Evolutionary conservation across 2,797 vertebrate species (phyloP).

Genomic region (Australoheros facetus): DNA sequence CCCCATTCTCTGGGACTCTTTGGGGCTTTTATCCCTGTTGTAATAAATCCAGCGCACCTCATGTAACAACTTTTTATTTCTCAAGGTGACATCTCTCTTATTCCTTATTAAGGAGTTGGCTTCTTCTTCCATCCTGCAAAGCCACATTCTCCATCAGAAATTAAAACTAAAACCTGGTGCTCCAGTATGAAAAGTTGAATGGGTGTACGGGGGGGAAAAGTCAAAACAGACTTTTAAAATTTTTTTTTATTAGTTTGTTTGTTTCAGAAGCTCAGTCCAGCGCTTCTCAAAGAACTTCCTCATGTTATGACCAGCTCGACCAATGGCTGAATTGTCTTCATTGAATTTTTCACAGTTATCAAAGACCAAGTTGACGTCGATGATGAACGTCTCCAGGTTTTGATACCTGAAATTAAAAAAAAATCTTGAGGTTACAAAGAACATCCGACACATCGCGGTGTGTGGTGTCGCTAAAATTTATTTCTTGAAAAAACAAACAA

Average conservation of each 20-base stretch:
- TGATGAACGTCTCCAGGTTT: slow-evolving; percentile 95
- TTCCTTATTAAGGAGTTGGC: slow-evolving; percentile 61
- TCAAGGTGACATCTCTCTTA: slow-evolving; percentile 59
- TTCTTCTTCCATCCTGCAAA: slow-evolving; percentile 60
- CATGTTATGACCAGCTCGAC: slow-evolving; percentile 98
- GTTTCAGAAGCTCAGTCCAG: slow-evolving; percentile 97
- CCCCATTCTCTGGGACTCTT: slow-evolving; percentile 95
- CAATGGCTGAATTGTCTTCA: slow-evolving; percentile 99
- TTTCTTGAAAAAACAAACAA: neutral
- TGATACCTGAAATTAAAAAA: slow-evolving; percentile 85
- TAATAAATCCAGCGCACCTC: slow-evolving; percentile 89
- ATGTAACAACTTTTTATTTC: slow-evolving; percentile 58
- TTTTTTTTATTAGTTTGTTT: slow-evolving; percentile 84
- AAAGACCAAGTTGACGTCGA: slow-evolving; percentile 98
- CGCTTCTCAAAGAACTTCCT: slow-evolving; percentile 98
- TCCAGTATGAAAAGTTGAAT: slow-evolving; percentile 60
- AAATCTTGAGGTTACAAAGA: neutral
- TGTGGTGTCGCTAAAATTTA: slow-evolving; percentile 1
- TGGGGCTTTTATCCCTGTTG: slow-evolving; percentile 96
- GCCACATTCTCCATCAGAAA: slow-evolving; percentile 56
- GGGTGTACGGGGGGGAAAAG: slow-evolving; percentile 46
- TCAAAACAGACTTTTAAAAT: slow-evolving; percentile 31
- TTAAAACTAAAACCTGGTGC: slow-evolving; percentile 66
- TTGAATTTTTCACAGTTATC: slow-evolving; percentile 99
- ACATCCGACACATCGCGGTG: neutral